phyloP scores from a whole-genome alignment of 2,888 invertebrate genomes.

The Rambutsinella grinnellia region DNA sequence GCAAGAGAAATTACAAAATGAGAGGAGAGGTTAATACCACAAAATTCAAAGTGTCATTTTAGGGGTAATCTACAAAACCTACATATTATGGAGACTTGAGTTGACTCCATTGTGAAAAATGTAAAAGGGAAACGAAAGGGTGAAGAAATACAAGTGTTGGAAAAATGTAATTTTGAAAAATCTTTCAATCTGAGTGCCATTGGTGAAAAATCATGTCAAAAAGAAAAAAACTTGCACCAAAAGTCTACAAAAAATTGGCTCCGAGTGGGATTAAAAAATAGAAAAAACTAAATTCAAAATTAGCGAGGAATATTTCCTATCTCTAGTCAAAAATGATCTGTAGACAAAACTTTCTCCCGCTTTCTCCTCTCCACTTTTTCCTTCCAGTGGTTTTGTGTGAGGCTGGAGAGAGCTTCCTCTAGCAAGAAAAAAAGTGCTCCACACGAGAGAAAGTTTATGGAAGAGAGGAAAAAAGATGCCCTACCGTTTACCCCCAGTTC shows the following conservation, averaged over 20 bases:
- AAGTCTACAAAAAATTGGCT: background rate
- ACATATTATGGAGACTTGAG: too few species aligned
- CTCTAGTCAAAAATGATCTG: slow-evolving; percentile 55
- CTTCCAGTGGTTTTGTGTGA: background rate
- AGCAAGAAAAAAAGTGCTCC: background rate
- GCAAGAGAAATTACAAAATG: too few species aligned
- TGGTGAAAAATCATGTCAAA: background rate
- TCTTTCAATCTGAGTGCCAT: background rate
- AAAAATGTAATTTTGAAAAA: background rate
- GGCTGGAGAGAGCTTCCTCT: background rate
- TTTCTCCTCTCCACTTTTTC: slow-evolving; percentile 46
- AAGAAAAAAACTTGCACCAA: background rate
- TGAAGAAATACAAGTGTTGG: background rate
- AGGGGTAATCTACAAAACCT: background rate
- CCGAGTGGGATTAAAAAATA: slow-evolving; percentile 7
- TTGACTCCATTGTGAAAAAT: too few species aligned
- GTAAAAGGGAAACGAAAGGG: too few species aligned
- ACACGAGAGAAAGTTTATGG: background rate
- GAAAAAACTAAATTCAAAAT: slow-evolving; percentile 37
- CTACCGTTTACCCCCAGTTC: background rate
- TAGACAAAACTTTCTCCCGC: slow-evolving; percentile 54
- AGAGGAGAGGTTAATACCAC: background rate
- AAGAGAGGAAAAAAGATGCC: slow-evolving; percentile 8
- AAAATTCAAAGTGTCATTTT: background rate
- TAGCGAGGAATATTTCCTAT: slow-evolving; percentile 18